Evolutionary conservation across 1,140 invertebrate genomes (phyloP).

Genomic region (Drosophila pallidifrons): DNA sequence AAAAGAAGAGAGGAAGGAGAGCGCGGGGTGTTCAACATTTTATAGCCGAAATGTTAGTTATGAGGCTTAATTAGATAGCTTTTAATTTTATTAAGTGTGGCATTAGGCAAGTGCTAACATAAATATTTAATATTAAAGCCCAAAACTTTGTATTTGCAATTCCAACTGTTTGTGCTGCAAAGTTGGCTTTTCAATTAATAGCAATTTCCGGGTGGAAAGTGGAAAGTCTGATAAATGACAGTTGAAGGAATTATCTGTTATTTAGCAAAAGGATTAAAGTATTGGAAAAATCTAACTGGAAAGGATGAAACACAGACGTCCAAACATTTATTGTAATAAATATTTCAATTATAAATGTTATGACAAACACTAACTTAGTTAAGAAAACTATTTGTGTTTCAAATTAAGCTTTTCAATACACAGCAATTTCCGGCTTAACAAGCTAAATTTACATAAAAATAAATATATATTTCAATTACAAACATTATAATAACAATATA

Average conservation of each 20-base stretch:
- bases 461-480: not conserved
- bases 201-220: not conserved
- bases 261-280: no score
- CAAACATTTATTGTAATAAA: no score
- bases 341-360: no score
- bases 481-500: not conserved
- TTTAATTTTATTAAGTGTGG: constrained; percentile 43
- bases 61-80: constrained; percentile 45
- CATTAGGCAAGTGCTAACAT: constrained; percentile 2
- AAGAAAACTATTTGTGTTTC: no score
- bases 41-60: constrained; percentile 22
- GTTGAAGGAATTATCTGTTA: no score
- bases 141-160: not conserved
- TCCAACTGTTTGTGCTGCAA: not conserved
- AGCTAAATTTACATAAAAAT: not conserved
- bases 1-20: no score
- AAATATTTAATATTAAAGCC: constrained; percentile 26
- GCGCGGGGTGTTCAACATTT: not conserved
- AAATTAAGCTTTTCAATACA: no score
- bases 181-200: not conserved
- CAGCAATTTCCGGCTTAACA: no score
- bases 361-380: no score
- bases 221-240: not conserved
- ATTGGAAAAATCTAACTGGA: no score
- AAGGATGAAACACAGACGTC: no score